Percentiles rank a stretch among this genome's conserved stretches.
These are phyloP conservation scores for Arctia plantaginis DNA, from an alignment of 2,888 invertebrate genomes.

Conservation along the genomic window DNA sequence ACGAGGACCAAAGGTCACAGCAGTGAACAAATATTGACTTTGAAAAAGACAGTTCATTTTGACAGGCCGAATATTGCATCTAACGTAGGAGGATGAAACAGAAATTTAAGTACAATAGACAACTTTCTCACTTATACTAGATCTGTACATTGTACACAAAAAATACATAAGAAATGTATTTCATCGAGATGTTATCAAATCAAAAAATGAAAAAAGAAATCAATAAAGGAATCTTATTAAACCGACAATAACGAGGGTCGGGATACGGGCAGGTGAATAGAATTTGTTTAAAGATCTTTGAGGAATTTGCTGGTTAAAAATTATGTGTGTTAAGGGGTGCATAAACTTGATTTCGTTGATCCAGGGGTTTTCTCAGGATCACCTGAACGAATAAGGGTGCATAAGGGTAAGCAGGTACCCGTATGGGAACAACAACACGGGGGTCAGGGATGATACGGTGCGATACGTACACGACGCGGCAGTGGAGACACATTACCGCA, in stretches of 20 bases:
- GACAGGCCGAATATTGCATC: slow-evolving; percentile 59
- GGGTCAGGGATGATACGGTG: slow-evolving; percentile 46
- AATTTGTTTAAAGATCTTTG: slow-evolving; percentile 64
- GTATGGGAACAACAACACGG: slow-evolving; percentile 53
- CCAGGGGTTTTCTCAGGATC: slow-evolving; percentile 61
- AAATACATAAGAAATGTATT: slow-evolving; percentile 40
- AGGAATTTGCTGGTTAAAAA: slow-evolving; percentile 71
- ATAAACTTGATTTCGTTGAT: slow-evolving; percentile 64
- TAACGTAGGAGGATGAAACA: slow-evolving; percentile 45
- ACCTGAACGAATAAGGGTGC: slow-evolving; percentile 75
- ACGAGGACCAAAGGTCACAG: slow-evolving; percentile 75
- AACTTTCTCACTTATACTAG: slow-evolving; percentile 35
- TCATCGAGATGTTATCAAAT: slow-evolving; percentile 55
- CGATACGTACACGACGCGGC: slow-evolving; percentile 43
- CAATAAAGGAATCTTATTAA: slow-evolving; percentile 66
- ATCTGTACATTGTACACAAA: slow-evolving; percentile 34
- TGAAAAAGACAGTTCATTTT: slow-evolving; percentile 70
- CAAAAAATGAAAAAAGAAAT: slow-evolving; percentile 48
- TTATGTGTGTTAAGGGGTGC: slow-evolving; percentile 69
- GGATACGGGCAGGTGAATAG: slow-evolving; percentile 79
- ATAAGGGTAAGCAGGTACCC: slow-evolving; percentile 69
- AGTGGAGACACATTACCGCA: slow-evolving; percentile 65
- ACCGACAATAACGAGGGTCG: slow-evolving; percentile 60
- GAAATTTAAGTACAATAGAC: slow-evolving; percentile 49
- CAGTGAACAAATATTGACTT: slow-evolving; percentile 73